Evolutionary conservation across 35 echinoderm and acorn worm species (phyloP), one percentile per base, ranked within the genome.

Genomic region (Chiridota heheva): DNA sequence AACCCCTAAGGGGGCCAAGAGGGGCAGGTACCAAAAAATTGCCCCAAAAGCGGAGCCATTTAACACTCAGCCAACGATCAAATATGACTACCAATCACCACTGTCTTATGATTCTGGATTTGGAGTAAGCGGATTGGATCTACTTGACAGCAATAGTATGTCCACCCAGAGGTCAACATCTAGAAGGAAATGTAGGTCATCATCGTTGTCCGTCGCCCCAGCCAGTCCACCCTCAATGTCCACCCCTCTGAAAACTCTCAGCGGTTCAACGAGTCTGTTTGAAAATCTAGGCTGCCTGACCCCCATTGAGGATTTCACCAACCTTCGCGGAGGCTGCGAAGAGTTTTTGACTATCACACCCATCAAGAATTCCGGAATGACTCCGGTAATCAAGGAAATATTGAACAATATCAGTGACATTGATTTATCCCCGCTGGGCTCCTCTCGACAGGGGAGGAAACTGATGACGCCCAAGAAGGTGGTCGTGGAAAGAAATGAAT

Each of bases 281-380:
- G 75, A 78, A 38, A 24, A 49, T 10, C 58, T 78, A 58, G 75
- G 75, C 18, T 40, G 32, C 13, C 33, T 78, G 12, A 78, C 75
- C 49, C 75, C 75, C 17, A 42, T 78, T 37, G 75, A 41, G 13
- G 47, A 39, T 34, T 49, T 60, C 29, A n/a, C 58, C 33, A 58
- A 56, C 18, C 37, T 78, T 2, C 53, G 58, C 5, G 31, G 53
- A 42, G n/a, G 34, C 0, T 27, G 29, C 13, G 53, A 4, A 42
- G 75, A 78, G 18, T 36, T 78, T 26, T 36, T 62, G 4, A 27
- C 42, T 30, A 78, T 78, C 16, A 60, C 75, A 3, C 75, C 75
- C 4, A 78, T 78, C 55, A 77, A 77, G 30, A 53, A 39, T 4
- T 34, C 73, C 7, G 48, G 73, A 2, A 77, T 77, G 73, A 78